A percentile compares a stretch with the other conserved stretches of the same genome.
Conservation (phyloP, 2,888 invertebrate species). For the Rhyacophila evoluta region DNA sequence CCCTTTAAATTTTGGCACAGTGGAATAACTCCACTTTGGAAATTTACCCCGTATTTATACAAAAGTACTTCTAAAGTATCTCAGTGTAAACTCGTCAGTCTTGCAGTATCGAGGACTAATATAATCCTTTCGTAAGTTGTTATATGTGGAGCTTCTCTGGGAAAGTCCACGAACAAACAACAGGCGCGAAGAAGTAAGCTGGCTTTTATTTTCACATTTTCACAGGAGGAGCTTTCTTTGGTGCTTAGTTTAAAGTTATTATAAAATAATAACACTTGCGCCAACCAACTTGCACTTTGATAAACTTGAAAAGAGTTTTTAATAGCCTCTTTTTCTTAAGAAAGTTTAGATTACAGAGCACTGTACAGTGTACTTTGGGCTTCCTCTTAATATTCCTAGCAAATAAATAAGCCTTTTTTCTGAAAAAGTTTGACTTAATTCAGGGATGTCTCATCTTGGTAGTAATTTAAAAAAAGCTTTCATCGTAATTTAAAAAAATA, state of each 20-base stretch:
- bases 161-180: not conserved
- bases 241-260: conserved; percentile 13
- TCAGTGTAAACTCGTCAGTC: too few relatives aligned
- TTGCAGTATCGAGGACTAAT: not conserved
- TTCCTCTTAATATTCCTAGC: conserved; percentile 9
- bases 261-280: conserved; percentile 24
- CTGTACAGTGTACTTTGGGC: not conserved
- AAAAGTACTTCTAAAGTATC: too few relatives aligned
- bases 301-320: conserved; percentile 24
- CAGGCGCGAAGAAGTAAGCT: conserved; percentile 14
- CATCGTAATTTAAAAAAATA: too few relatives aligned
- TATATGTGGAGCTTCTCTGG: not conserved
- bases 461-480: too few relatives aligned
- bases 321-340: conserved; percentile 19
- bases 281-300: conserved; percentile 20
- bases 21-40: too few relatives aligned
- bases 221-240: conserved; percentile 1
- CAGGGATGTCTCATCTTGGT: not conserved
- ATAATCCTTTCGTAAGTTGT: not conserved
- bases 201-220: conserved; percentile 11
- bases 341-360: conserved; percentile 19
- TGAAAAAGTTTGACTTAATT: not conserved
- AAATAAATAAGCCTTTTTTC: conserved; percentile 17
- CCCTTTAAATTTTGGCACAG: too few relatives aligned
- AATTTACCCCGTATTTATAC: too few relatives aligned